Conservation (phyloP, 2,113 vertebrate species). For the Ailurus styani region DNA sequence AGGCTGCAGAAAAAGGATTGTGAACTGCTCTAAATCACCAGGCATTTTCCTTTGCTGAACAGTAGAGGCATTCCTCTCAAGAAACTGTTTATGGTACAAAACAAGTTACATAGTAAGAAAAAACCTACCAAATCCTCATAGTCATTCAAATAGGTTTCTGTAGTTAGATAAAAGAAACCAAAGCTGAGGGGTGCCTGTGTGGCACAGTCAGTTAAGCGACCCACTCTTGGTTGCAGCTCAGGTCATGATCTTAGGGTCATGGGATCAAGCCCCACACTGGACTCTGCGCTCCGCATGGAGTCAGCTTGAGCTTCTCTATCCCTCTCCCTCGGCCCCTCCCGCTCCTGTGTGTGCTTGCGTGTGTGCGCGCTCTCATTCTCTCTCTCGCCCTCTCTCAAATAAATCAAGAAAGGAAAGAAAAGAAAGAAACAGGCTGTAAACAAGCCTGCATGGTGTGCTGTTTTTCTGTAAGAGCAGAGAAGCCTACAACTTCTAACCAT, state of each 20-base stretch:
- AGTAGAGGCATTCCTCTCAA: not conserved
- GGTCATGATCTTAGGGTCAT: not conserved
- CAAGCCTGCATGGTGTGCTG: not conserved
- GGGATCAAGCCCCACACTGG: not conserved
- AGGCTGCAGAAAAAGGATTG: not conserved
- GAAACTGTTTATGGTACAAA: not conserved
- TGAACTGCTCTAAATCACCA: not conserved
- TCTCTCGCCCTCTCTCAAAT: too few relatives aligned
- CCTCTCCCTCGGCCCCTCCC: not conserved
- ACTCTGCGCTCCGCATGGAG: not conserved
- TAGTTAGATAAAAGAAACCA: not conserved
- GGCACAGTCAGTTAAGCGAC: not conserved
- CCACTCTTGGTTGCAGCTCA: not conserved
- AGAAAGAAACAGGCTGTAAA: conserved; percentile 18
- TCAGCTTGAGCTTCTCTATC: not conserved
- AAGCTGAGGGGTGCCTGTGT: not conserved
- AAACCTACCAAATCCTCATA: not conserved
- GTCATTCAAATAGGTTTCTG: not conserved
- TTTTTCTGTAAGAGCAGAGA: not conserved
- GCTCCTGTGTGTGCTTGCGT: not conserved
- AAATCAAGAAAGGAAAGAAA: not conserved
- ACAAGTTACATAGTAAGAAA: not conserved
- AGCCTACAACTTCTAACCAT: not conserved
- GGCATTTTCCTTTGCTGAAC: not conserved
- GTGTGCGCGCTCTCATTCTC: not conserved